These are phyloP conservation scores for Lycia hirtaria DNA, from an alignment of 2,888 invertebrate genomes.

Conservation along the genomic window DNA sequence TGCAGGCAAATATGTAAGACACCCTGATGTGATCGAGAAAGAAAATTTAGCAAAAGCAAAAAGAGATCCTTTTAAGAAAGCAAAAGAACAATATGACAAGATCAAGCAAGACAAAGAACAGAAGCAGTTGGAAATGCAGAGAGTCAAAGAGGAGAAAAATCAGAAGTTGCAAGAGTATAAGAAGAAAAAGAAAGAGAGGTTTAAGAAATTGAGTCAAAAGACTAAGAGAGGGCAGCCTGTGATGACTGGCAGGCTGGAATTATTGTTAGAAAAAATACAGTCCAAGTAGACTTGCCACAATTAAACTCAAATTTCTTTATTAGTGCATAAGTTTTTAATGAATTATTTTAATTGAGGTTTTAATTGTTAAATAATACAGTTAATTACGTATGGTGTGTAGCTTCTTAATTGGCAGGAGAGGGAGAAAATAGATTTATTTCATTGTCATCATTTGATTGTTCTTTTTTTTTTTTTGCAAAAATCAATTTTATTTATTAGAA, in stretches of 20 bases:
- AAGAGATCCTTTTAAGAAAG: conserved; percentile 78
- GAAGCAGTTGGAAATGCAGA: conserved; percentile 76
- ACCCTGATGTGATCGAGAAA: conserved; percentile 72
- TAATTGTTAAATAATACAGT: too few species aligned
- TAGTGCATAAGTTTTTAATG: too few species aligned
- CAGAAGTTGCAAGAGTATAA: conserved; percentile 88
- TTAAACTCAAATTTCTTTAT: too few species aligned
- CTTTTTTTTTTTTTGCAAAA: too few species aligned
- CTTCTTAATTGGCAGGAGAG: too few species aligned
- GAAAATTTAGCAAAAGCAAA: conserved; percentile 51
- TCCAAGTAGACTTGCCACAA: too few species aligned
- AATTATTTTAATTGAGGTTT: too few species aligned
- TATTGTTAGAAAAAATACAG: conserved; percentile 91
- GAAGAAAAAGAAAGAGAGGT: conserved; percentile 88
- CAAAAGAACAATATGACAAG: conserved; percentile 81
- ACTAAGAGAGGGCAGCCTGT: conserved; percentile 94
- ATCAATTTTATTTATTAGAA: too few species aligned
- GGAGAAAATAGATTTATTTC: too few species aligned
- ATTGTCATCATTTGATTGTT: too few species aligned
- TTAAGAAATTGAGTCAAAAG: conserved; percentile 90
- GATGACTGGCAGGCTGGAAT: conserved; percentile 92
- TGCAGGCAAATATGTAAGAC: conserved; percentile 71
- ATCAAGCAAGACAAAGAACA: conserved; percentile 84
- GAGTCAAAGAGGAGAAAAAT: conserved; percentile 84
- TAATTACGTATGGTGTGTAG: too few species aligned